Percentiles rank a stretch among this genome's conserved stretches.
phyloP scores from a whole-genome alignment of 2,113 vertebrate genomes.

The Ptilonorhynchus violaceus region DNA sequence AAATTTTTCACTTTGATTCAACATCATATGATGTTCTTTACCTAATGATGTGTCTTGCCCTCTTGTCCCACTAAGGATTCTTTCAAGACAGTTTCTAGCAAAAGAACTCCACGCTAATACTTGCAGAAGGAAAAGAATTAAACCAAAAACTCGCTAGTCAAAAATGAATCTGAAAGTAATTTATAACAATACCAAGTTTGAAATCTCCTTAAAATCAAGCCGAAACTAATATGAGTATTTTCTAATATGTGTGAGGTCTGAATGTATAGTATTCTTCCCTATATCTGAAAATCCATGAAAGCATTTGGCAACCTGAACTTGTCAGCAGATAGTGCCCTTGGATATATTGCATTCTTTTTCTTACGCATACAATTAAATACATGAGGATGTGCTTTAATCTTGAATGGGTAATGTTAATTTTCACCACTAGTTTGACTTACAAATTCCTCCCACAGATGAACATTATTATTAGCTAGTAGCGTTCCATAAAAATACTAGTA shows the following conservation, averaged over 20 bases:
- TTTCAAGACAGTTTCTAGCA: background rate
- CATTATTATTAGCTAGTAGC: background rate
- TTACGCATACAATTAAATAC: background rate
- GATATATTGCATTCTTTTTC: background rate
- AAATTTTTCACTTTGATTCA: background rate
- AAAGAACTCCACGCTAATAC: background rate
- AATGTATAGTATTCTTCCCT: background rate
- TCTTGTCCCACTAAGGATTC: background rate
- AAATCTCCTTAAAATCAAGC: background rate
- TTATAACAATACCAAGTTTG: background rate
- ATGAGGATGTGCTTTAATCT: background rate
- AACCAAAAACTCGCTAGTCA: background rate
- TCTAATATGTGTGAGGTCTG: background rate
- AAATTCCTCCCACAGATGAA: background rate
- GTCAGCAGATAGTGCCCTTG: slow-evolving; percentile 26
- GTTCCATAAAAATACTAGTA: background rate
- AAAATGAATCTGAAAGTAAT: background rate
- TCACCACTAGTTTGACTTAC: background rate
- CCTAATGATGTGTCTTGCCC: background rate
- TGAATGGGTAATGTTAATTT: slow-evolving; percentile 18
- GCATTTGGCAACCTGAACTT: background rate
- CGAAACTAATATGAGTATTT: background rate
- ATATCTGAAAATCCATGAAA: background rate
- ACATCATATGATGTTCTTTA: background rate
- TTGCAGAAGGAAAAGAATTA: background rate